Conservation (phyloP, 2,888 invertebrate genomes). For the Clistopyga incitator region DNA sequence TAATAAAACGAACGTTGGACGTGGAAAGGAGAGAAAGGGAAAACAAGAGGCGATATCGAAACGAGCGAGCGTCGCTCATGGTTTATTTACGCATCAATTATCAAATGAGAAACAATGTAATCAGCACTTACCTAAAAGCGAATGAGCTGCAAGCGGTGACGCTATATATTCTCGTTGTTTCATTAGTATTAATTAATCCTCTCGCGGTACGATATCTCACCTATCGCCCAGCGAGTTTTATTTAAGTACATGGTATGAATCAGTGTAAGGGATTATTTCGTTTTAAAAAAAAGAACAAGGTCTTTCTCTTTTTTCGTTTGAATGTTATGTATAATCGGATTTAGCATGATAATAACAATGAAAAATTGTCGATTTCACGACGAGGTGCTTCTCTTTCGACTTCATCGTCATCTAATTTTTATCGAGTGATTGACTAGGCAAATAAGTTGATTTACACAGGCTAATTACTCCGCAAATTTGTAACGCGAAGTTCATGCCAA, state of each 20-base stretch:
- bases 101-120: conserved; percentile 28
- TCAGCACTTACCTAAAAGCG: conserved; percentile 40
- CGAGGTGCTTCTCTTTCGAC: not conserved
- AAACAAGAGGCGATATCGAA: conserved; percentile 2
- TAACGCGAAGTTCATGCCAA: conserved; percentile 38
- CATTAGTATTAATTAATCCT: conserved; percentile 34
- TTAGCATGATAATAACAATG: not conserved
- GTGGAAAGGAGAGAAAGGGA: not conserved
- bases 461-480: conserved; percentile 22
- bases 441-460: conserved; percentile 46
- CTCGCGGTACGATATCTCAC: not conserved
- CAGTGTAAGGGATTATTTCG: conserved; percentile 4
- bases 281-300: not conserved
- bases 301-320: not conserved
- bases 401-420: conserved; percentile 12
- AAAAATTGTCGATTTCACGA: not conserved
- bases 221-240: conserved; percentile 5
- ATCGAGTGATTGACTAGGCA: conserved; percentile 35
- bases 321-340: conserved; percentile 12
- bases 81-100: conserved; percentile 48
- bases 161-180: conserved; percentile 41
- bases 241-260: conserved; percentile 18
- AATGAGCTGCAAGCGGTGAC: conserved; percentile 18
- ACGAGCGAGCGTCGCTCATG: conserved; percentile 29
- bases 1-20: not conserved